Evolutionary conservation across 2,113 vertebrate species (phyloP), one percentile per base, ranked within the genome.

Genomic region (Tyrannus savana): DNA sequence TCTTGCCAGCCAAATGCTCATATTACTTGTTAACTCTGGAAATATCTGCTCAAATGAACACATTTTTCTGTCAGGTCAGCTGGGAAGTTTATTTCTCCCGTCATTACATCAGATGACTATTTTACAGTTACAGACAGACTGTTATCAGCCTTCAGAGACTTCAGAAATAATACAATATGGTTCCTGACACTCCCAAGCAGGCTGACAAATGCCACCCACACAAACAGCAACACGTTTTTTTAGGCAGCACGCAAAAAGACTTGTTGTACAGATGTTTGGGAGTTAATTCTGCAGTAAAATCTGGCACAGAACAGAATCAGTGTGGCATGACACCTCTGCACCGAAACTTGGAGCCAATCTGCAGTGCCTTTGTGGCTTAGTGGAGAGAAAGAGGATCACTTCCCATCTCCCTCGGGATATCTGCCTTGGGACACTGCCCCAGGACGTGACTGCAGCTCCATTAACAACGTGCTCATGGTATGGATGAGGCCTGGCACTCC

Each of bases 161-260:
- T 89, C 46, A 85, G 89, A 95, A 96, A 93, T 90, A 84, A 95
- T 87, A 82, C 89, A 96, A 7, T 96, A 89, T 87, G 93, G 77
- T 91, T 96, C n/a, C 89, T 91, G 89, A 77, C 89, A 93, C 64
- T 93, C 82, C 28, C 18, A 60, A 84, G 72, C 50, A 96, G 87
- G 80, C 87, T 95, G 84, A 94, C 72, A 95, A 91, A 90, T 90
- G 75, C 95, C 89, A 94, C 91, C 91, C 67, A 86, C 47, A 50
- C 68, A 80, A 94, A 96, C 42, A 85, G 58, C 59, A 74, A 55
- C 35, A 55, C 25, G 3, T 69, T 82, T 93, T 71, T 87, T 81
- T 22, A 88, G 30, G 35, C 27, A 83, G 37, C 30, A 49, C 76
- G 59, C 37, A 69, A 69, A 42, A 77, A 55, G 19, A 46, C 78